Evolutionary conservation across 2,888 invertebrate species (phyloP).

Genomic region (Folsomia candida): DNA sequence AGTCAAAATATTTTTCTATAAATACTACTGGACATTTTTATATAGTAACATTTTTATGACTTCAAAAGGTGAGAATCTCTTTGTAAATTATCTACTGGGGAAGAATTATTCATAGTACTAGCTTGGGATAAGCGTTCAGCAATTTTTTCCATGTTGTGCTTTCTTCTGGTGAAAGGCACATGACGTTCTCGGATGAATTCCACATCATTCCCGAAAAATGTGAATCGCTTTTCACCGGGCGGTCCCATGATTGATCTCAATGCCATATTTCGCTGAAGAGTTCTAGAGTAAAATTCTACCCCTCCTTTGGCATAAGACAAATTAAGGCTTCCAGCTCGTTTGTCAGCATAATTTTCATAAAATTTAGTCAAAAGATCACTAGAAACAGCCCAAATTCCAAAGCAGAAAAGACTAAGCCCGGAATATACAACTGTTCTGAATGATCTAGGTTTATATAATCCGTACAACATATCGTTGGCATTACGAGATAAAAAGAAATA

Average conservation of each 20-base stretch:
- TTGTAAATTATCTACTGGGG: not conserved
- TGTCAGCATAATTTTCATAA: constrained; percentile 66
- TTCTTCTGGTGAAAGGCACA: constrained; percentile 65
- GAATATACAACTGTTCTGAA: constrained; percentile 60
- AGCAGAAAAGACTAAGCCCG: constrained; percentile 60
- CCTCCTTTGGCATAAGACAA: constrained; percentile 69
- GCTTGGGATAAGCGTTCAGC: constrained; percentile 53
- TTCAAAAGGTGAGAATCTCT: not conserved
- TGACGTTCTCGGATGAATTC: constrained; percentile 63
- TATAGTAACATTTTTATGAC: not conserved
- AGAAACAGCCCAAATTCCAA: constrained; percentile 63
- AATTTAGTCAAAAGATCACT: constrained; percentile 65
- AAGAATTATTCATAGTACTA: not conserved
- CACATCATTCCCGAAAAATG: constrained; percentile 67
- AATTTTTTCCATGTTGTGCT: constrained; percentile 64
- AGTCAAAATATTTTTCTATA: too few relatives aligned
- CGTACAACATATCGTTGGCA: constrained; percentile 60
- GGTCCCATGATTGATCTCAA: constrained; percentile 65
- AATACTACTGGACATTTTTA: too few relatives aligned
- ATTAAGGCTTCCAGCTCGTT: constrained; percentile 62
- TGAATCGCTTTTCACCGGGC: constrained; percentile 64
- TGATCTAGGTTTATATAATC: constrained; percentile 60
- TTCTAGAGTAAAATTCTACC: constrained; percentile 71
- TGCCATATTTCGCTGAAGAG: constrained; percentile 70
- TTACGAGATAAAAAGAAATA: constrained; percentile 60